Conservation (phyloP, 2,797 vertebrate species). For the Decapterus maruadsi region DNA sequence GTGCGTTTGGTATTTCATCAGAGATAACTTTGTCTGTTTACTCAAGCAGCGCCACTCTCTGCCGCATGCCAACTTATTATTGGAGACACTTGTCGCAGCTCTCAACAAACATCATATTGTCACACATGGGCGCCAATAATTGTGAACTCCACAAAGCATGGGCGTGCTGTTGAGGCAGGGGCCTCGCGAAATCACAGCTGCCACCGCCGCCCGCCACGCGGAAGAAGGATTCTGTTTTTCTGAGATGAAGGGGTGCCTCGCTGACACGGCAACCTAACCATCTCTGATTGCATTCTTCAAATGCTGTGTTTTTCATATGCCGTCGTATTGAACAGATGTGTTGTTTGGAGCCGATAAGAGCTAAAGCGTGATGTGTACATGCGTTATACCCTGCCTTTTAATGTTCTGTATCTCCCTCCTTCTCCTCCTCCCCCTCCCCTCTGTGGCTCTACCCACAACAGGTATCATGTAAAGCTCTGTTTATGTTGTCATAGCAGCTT, state of each 20-base stretch:
- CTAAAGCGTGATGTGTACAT: conserved; percentile 68
- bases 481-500: conserved; percentile 59
- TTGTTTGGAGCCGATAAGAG: conserved; percentile 82
- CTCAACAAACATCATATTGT: conserved; percentile 85
- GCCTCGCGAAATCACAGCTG: conserved; percentile 66
- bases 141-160: conserved; percentile 82
- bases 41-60: conserved; percentile 66
- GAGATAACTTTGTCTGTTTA: conserved; percentile 77
- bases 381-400: conserved; percentile 71
- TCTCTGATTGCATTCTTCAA: conserved; percentile 86
- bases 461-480: conserved; percentile 48
- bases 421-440: conserved; percentile 14
- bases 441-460: conserved; percentile 54
- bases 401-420: conserved; percentile 50
- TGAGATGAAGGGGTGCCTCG: conserved; percentile 77
- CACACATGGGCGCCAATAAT: conserved; percentile 85
- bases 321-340: conserved; percentile 84
- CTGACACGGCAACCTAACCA: conserved; percentile 84
- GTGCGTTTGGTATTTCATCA: conserved; percentile 74
- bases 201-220: conserved; percentile 67
- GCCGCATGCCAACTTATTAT: conserved; percentile 81
- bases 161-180: conserved; percentile 68
- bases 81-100: conserved; percentile 82
- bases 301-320: conserved; percentile 75
- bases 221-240: conserved; percentile 83